Percentiles rank a stretch among this genome's conserved stretches.
Conservation (phyloP, 2,888 invertebrate species). For the Tiliacea aurago region DNA sequence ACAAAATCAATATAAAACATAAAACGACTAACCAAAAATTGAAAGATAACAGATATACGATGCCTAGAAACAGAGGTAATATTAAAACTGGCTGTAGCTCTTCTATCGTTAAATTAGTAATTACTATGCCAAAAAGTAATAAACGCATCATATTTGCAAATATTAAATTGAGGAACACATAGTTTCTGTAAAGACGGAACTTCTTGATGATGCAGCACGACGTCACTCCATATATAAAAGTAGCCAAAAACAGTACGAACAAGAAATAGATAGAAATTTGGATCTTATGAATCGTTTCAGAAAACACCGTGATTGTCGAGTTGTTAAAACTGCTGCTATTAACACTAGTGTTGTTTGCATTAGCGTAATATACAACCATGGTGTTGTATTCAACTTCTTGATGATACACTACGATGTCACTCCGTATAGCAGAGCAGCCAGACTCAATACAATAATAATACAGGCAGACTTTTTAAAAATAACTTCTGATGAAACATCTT, state of each 20-base stretch:
- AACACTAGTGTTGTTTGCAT: not conserved
- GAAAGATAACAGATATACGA: not conserved
- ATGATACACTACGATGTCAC: too few relatives aligned
- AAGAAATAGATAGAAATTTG: not conserved
- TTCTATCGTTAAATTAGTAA: not conserved
- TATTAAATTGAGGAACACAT: not conserved
- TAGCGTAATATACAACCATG: not conserved
- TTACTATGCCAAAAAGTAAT: not conserved
- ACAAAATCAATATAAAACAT: conserved; percentile 9
- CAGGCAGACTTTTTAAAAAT: too few relatives aligned
- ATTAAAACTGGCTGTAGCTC: not conserved
- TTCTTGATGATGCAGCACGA: not conserved
- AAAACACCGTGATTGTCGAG: not conserved
- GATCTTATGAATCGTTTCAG: not conserved
- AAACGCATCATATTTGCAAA: not conserved
- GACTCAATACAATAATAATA: too few relatives aligned
- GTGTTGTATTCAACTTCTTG: not conserved
- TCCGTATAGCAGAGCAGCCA: too few relatives aligned
- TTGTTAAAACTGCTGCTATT: not conserved
- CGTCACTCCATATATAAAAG: not conserved
- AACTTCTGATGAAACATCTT: too few relatives aligned
- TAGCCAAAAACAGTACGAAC: too few relatives aligned
- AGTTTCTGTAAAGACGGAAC: conserved; percentile 1
- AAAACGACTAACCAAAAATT: conserved; percentile 3
- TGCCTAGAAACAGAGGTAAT: not conserved